phyloP scores from a whole-genome alignment of 1,140 invertebrate species.

The Glossosoma conforme region DNA sequence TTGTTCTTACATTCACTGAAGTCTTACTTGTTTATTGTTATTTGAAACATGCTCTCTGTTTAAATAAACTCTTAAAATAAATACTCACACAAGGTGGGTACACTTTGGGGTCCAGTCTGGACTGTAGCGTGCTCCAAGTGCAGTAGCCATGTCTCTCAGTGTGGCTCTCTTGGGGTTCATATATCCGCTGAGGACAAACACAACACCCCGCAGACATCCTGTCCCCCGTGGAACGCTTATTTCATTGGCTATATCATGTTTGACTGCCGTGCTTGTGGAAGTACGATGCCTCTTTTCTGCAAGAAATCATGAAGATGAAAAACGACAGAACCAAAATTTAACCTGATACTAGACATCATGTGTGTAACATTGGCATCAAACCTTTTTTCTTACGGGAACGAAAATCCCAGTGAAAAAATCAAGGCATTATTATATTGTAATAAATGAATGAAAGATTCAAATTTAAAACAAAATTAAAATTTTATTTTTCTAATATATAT shows the following conservation, averaged over 20 bases:
- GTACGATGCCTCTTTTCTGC: constrained; percentile 6
- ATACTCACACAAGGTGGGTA: constrained; percentile 76
- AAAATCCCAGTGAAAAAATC: no score
- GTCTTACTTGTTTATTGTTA: no score
- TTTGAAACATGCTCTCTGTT: no score
- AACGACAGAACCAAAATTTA: no score
- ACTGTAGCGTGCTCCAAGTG: constrained; percentile 77
- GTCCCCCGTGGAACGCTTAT: constrained; percentile 9
- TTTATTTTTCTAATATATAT: no score
- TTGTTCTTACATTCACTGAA: no score
- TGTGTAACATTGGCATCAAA: no score
- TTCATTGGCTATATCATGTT: not conserved
- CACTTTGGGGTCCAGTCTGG: constrained; percentile 68
- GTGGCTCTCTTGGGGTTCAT: constrained; percentile 71
- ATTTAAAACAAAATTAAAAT: no score
- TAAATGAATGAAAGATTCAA: no score
- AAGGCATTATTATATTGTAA: no score
- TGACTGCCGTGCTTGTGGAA: not conserved
- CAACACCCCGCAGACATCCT: constrained; percentile 56
- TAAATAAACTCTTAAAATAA: not conserved
- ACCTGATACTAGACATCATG: no score
- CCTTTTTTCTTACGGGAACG: no score
- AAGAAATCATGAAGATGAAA: not conserved
- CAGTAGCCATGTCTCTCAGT: constrained; percentile 63
- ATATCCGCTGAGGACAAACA: constrained; percentile 80